Conservation (phyloP, 2,797 vertebrate genomes). For the Amblyraja radiata region DNA sequence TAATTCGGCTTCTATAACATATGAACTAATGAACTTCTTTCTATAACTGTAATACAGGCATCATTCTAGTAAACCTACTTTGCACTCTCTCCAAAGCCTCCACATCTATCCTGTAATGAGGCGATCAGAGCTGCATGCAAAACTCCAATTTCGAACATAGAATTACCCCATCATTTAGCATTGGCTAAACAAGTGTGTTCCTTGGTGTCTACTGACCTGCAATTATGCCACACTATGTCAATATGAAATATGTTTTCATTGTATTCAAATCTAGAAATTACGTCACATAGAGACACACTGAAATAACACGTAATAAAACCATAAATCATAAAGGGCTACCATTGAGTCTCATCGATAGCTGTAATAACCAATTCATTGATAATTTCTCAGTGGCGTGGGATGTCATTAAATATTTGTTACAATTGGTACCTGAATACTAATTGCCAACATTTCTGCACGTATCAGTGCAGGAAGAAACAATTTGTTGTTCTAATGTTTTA, state of each 20-base stretch:
- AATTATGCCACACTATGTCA: background rate
- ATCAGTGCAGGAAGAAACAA: background rate
- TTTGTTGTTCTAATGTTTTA: background rate
- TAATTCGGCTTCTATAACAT: no score
- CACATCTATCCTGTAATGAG: no score
- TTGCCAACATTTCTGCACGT: background rate
- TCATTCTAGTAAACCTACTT: no score
- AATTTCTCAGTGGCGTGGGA: background rate
- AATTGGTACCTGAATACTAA: background rate
- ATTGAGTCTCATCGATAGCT: background rate
- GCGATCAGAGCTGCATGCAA: no score
- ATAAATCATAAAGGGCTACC: background rate
- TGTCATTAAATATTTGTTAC: background rate
- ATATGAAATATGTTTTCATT: background rate
- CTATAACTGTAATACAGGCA: no score
- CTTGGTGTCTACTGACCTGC: background rate
- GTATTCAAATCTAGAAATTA: background rate
- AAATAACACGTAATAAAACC: background rate
- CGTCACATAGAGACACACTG: no score
- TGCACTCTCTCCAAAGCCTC: no score
- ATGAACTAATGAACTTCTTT: no score
- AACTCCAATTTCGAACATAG: background rate
- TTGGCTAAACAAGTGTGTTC: background rate
- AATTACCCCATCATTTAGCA: background rate
- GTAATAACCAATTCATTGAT: constrained; percentile 1